phyloP scores from a whole-genome alignment of 2,888 invertebrate species.

The Drosophila birchii region DNA sequence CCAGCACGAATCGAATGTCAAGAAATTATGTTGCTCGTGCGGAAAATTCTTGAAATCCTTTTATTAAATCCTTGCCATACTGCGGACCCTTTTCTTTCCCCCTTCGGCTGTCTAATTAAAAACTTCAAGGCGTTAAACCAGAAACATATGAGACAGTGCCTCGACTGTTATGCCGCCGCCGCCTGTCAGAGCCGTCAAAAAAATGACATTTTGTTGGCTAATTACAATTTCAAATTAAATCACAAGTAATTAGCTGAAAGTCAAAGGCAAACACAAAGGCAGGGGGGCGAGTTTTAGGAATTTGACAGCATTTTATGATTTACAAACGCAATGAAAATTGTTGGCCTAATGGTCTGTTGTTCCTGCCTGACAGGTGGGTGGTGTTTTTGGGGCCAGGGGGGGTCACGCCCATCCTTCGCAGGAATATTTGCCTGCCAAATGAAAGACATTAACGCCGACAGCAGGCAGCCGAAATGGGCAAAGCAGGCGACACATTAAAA shows the following conservation, averaged over 20 bases:
- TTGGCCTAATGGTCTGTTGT: conserved; percentile 62
- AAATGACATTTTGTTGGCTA: conserved; percentile 77
- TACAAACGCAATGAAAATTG: conserved; percentile 69
- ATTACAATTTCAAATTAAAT: conserved; percentile 83
- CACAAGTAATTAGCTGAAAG: conserved; percentile 74
- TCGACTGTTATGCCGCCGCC: conserved; percentile 20
- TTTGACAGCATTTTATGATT: conserved; percentile 76
- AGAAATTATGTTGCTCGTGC: neutral
- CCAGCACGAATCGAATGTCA: neutral
- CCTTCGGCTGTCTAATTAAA: conserved; percentile 57
- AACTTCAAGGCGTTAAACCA: conserved; percentile 54
- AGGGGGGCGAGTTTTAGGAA: conserved; percentile 33
- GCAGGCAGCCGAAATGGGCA: conserved; percentile 62
- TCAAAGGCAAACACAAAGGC: conserved; percentile 55
- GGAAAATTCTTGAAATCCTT: conserved; percentile 5
- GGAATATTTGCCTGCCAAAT: conserved; percentile 54
- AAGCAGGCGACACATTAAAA: conserved; percentile 73
- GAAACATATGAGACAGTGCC: conserved; percentile 49
- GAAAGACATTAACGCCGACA: conserved; percentile 73
- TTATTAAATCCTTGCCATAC: conserved; percentile 1
- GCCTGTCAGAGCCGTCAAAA: conserved; percentile 71
- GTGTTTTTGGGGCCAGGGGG: conserved; percentile 1
- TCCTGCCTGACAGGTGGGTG: conserved; percentile 14
- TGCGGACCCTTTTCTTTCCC: neutral
- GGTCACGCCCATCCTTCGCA: conserved; percentile 42